These are phyloP conservation scores for Neuroscelio doddi DNA, from an alignment of 2,888 invertebrate genomes.

Conservation along the genomic window DNA sequence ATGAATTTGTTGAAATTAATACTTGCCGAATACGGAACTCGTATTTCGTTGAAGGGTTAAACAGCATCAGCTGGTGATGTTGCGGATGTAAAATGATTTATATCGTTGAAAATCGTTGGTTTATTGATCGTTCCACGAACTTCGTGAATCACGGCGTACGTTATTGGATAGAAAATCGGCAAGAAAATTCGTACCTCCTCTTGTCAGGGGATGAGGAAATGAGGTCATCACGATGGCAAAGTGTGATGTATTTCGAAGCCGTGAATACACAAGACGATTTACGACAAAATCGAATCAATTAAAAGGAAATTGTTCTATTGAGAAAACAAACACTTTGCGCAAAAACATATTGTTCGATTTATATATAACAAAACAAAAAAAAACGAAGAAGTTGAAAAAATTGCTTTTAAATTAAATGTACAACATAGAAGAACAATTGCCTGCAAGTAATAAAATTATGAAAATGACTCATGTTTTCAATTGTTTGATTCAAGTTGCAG, in stretches of 20 bases:
- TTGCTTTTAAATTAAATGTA: too few species aligned
- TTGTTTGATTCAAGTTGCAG: constrained; percentile 16
- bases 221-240: constrained; percentile 22
- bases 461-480: too few species aligned
- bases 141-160: constrained; percentile 31
- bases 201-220: constrained; percentile 16
- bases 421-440: too few species aligned
- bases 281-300: too few species aligned
- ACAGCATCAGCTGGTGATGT: not conserved
- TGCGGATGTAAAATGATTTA: constrained; percentile 5
- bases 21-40: not conserved
- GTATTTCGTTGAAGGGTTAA: not conserved
- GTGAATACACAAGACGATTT: constrained; percentile 6
- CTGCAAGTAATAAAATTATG: too few species aligned
- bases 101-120: constrained; percentile 12
- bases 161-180: constrained; percentile 34
- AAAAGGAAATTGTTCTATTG: too few species aligned
- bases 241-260: constrained; percentile 25
- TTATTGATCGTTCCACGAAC: constrained; percentile 7
- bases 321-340: not conserved
- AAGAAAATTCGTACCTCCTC: constrained; percentile 37
- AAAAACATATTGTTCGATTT: constrained; percentile 3
- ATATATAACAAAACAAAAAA: not conserved
- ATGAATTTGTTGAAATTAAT: not conserved
- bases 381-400: too few species aligned